These are phyloP conservation scores for Lacanobia wlatinum DNA, from an alignment of 2,888 invertebrate genomes.

Conservation along the genomic window DNA sequence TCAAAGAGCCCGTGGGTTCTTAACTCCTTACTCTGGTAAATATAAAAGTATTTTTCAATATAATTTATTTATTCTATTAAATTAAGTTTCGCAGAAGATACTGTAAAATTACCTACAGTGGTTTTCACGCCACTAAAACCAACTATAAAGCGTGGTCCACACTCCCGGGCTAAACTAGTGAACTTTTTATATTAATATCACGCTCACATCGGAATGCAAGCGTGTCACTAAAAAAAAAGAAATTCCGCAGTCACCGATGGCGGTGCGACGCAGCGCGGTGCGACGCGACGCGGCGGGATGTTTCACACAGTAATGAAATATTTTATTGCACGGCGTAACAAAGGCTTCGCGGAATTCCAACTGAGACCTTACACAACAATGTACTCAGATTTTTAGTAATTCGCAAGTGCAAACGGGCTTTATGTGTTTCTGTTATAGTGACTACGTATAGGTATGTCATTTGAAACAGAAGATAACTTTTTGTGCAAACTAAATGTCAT, in stretches of 20 bases:
- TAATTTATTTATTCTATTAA: background rate
- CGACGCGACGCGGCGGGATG: slow-evolving; percentile 67
- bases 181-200: slow-evolving; percentile 60
- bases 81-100: background rate
- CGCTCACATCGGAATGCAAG: slow-evolving; percentile 60
- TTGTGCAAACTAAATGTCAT: slow-evolving; percentile 23
- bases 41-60: background rate
- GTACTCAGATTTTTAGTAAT: slow-evolving; percentile 86
- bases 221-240: slow-evolving; percentile 53
- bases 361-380: slow-evolving; percentile 81
- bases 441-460: slow-evolving; percentile 48
- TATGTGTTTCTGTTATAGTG: slow-evolving; percentile 73
- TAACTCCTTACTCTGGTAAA: background rate
- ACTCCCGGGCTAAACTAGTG: slow-evolving; percentile 39
- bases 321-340: slow-evolving; percentile 84
- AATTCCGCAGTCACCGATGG: slow-evolving; percentile 47
- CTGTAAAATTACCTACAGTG: background rate
- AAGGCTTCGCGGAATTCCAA: slow-evolving; percentile 77
- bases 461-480: slow-evolving; percentile 32
- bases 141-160: slow-evolving; percentile 11
- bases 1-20: background rate
- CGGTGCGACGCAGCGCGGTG: slow-evolving; percentile 27
- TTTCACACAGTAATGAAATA: slow-evolving; percentile 87
- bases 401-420: slow-evolving; percentile 76
- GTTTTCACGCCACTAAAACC: slow-evolving; percentile 12